phyloP scores from a whole-genome alignment of 1,140 invertebrate genomes.

The Meloidogyne floridensis region DNA sequence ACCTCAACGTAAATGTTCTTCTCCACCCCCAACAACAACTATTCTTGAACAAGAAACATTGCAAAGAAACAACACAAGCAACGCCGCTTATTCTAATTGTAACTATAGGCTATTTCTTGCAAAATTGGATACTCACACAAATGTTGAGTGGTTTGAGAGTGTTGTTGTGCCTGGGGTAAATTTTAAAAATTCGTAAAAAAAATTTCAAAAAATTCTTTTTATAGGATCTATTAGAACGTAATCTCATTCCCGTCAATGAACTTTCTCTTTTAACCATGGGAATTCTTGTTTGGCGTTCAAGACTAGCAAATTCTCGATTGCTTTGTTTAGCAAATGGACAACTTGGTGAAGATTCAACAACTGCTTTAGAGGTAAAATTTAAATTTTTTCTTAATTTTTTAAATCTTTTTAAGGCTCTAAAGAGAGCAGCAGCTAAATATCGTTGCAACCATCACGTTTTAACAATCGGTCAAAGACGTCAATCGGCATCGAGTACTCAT shows the following conservation, averaged over 20 bases:
- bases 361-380: conserved; percentile 46
- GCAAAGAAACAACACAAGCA: not conserved
- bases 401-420: conserved; percentile 14
- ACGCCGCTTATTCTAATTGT: not conserved
- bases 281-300: conserved; percentile 51
- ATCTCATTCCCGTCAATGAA: conserved; percentile 51
- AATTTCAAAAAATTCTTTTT: not conserved
- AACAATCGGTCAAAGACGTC: conserved; percentile 37
- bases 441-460: conserved; percentile 58
- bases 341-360: conserved; percentile 37
- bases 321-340: conserved; percentile 51
- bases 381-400: conserved; percentile 31
- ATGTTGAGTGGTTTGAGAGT: conserved; percentile 58
- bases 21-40: not conserved
- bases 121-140: conserved; percentile 55
- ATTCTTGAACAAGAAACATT: not conserved
- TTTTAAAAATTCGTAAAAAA: conserved; percentile 20
- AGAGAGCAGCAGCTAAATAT: conserved; percentile 55
- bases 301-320: conserved; percentile 46
- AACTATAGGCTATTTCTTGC: conserved; percentile 51
- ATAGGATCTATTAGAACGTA: conserved; percentile 36
- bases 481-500: conserved; percentile 31
- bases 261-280: conserved; percentile 57
- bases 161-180: conserved; percentile 37
- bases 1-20: not conserved